Evolutionary conservation across 2,113 vertebrate genomes (phyloP), one percentile per base, ranked within the genome.

Genomic region (Silurus glanis): DNA sequence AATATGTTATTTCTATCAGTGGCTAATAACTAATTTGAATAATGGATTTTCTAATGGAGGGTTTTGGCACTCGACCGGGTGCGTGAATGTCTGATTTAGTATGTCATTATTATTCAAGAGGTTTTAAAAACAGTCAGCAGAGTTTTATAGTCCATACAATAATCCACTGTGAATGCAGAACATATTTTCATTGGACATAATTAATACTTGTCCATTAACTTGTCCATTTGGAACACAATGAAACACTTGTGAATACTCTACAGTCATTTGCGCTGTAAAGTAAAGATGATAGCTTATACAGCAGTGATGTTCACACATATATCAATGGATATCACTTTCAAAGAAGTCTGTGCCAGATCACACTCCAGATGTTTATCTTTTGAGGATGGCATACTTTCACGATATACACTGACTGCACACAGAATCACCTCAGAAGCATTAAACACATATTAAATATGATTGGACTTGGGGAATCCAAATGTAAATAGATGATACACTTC

Each of bases 31-130:
- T 87, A 90, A 94, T 95, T 94, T 94, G 94, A 95, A 95, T 94
- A 95, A 94, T 94, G 93, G 93, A 88, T 92, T 92, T 90, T 91
- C 85, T 90, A 86, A 90, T 90, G 91, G 90, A 89, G 89, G 91
- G 91, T 89, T 93, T 74, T 90, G 51, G 89, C 89, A 94, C 93
- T 94, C 92, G 91, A 93, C 92, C 92, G 83, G 51, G 90, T 87
- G 90, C 88, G 88, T 88, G 91, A 91, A 92, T 92, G 92, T 89
- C 51, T 91, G 89, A 93, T 93, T 90, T 92, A 92, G 91, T 88
- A 91, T 88, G 83, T 90, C 92, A 94, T 95, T 93, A 94, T 92
- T 94, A 94, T 94, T 94, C 91, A 93, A 95, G 93, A 93, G 92
- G 91, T 91, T 93, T 93, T 92, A 93, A 93, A 92, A 80, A 85